phyloP scores from a whole-genome alignment of 2,113 vertebrate species.

The Caranx melampygus region DNA sequence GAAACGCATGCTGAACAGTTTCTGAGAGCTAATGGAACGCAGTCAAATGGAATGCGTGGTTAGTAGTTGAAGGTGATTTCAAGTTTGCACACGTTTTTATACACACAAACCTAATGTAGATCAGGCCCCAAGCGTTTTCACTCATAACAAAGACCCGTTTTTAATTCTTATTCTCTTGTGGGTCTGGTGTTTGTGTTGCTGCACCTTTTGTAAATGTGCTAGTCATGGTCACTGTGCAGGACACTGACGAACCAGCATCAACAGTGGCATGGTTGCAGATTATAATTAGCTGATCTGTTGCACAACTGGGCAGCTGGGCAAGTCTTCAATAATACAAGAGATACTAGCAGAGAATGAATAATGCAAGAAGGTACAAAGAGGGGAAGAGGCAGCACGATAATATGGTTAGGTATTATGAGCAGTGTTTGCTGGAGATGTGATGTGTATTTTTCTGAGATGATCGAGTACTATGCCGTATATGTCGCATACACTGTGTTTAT shows the following conservation, averaged over 20 bases:
- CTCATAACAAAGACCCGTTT: too few relatives aligned
- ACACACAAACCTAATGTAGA: too few relatives aligned
- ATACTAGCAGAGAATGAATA: conserved; percentile 47
- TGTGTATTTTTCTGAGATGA: not conserved
- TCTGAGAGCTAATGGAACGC: too few relatives aligned
- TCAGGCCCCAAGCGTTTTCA: too few relatives aligned
- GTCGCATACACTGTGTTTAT: not conserved
- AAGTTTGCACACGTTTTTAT: too few relatives aligned
- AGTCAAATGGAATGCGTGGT: too few relatives aligned
- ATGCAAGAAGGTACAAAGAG: conserved; percentile 35
- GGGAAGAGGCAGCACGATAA: conserved; percentile 1
- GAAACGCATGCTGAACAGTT: too few relatives aligned
- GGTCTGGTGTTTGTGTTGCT: not conserved
- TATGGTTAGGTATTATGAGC: conserved; percentile 31
- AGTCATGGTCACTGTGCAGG: not conserved
- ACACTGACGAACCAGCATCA: conserved; percentile 7
- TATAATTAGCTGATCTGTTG: conserved; percentile 46
- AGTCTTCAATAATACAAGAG: conserved; percentile 53
- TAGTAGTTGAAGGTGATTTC: too few relatives aligned
- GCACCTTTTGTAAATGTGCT: not conserved
- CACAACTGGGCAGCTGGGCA: conserved; percentile 34
- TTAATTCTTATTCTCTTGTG: not conserved
- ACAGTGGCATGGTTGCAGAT: conserved; percentile 3
- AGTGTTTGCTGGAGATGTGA: conserved; percentile 32
- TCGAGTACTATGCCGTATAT: conserved; percentile 8